Percentiles rank a stretch among this genome's conserved stretches.
Evolutionary conservation across 2,888 invertebrate genomes (phyloP).

Genomic region (Nomada fabriciana): DNA sequence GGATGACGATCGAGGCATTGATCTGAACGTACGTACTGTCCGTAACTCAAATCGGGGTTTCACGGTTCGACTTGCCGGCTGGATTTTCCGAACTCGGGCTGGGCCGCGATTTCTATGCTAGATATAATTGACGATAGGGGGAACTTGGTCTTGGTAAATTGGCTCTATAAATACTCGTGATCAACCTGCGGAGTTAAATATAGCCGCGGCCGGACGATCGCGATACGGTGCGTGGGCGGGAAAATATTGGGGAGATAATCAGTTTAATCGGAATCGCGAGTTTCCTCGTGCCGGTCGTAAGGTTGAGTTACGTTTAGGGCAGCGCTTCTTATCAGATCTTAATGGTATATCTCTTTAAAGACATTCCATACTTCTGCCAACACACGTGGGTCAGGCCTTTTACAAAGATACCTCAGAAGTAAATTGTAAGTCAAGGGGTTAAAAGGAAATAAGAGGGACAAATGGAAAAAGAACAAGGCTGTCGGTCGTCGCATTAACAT

Average conservation of each 20-base stretch:
- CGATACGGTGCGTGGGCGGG: constrained; percentile 22
- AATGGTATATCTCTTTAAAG: background rate
- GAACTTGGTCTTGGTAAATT: constrained; percentile 7
- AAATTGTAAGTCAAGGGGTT: too few species aligned
- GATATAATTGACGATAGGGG: constrained; percentile 29
- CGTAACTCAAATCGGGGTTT: constrained; percentile 35
- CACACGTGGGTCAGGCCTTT: background rate
- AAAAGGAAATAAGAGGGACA: too few species aligned
- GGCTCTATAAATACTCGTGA: constrained; percentile 19
- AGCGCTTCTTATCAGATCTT: background rate
- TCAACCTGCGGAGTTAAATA: constrained; percentile 2
- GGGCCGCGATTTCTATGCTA: background rate
- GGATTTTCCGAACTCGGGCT: constrained; percentile 8
- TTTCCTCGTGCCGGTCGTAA: background rate
- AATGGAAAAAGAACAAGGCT: too few species aligned
- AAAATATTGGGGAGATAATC: constrained; percentile 32
- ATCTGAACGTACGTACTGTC: constrained; percentile 10
- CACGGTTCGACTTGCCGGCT: background rate
- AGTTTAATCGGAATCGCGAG: constrained; percentile 26
- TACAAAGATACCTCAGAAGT: background rate
- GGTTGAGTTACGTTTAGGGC: constrained; percentile 11
- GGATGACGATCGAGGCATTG: constrained; percentile 29
- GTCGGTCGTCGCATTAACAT: too few species aligned
- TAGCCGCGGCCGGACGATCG: background rate
- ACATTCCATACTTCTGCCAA: too few species aligned